Conservation (phyloP, 1,140 invertebrate genomes). For the Drosophila carrolli region DNA sequence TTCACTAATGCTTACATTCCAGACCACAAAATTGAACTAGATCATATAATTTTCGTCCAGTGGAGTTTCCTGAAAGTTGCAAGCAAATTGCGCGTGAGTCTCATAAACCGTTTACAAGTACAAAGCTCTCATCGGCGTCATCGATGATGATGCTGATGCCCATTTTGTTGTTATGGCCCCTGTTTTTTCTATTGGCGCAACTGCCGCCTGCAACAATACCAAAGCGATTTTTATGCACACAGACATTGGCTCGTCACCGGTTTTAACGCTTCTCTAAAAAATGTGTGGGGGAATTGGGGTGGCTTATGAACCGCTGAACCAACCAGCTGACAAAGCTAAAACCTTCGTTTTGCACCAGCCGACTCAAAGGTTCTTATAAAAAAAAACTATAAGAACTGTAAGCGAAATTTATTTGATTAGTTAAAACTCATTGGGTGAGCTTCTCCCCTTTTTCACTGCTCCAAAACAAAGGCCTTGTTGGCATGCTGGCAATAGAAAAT, state of each 20-base stretch:
- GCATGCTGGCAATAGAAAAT: slow-evolving; percentile 31
- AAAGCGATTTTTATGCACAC: slow-evolving; percentile 77
- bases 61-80: slow-evolving; percentile 66
- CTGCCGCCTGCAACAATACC: slow-evolving; percentile 78
- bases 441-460: neutral
- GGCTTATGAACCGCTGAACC: slow-evolving; percentile 11
- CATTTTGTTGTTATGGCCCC: slow-evolving; percentile 12
- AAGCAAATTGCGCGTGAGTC: slow-evolving; percentile 82
- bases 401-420: slow-evolving; percentile 78
- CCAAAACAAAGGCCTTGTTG: slow-evolving; percentile 49
- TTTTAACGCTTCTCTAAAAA: slow-evolving; percentile 41
- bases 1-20: too few relatives aligned
- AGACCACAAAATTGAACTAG: too few relatives aligned
- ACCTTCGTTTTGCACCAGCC: slow-evolving; percentile 37
- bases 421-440: slow-evolving; percentile 25
- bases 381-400: slow-evolving; percentile 35
- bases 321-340: slow-evolving; percentile 70
- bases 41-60: neutral
- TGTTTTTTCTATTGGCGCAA: slow-evolving; percentile 34
- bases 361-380: slow-evolving; percentile 57
- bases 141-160: slow-evolving; percentile 62
- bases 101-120: slow-evolving; percentile 83
- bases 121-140: slow-evolving; percentile 68
- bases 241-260: slow-evolving; percentile 35
- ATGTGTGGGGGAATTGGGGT: neutral